phyloP scores from a whole-genome alignment of 2,888 invertebrate genomes.

The Mellilla xanthometata region DNA sequence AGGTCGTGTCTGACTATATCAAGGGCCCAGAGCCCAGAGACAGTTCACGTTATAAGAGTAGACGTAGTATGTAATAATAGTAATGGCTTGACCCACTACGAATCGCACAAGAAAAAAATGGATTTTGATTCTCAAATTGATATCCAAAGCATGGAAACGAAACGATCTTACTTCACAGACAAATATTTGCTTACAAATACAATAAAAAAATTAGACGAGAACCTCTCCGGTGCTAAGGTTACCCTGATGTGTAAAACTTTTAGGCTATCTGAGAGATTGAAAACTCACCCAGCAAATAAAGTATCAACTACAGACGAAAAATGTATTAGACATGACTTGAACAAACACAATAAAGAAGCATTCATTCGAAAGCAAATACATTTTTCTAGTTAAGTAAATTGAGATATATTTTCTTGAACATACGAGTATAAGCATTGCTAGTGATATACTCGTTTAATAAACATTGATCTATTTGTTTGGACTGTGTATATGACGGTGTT shows the following conservation, averaged over 20 bases:
- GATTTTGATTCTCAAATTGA: conserved; percentile 30
- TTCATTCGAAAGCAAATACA: too few species aligned
- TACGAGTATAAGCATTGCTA: too few species aligned
- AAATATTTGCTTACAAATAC: conserved; percentile 70
- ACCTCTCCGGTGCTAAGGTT: conserved; percentile 64
- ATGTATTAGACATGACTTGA: too few species aligned
- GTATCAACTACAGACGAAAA: conserved; percentile 21
- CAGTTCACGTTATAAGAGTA: conserved; percentile 74
- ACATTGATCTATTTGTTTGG: too few species aligned
- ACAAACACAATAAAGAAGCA: too few species aligned
- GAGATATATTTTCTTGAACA: too few species aligned
- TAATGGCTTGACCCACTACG: conserved; percentile 43
- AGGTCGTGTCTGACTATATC: conserved; percentile 74
- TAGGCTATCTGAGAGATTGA: conserved; percentile 55
- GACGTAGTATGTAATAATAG: conserved; percentile 71
- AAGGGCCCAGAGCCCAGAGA: conserved; percentile 70
- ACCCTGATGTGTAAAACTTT: conserved; percentile 75
- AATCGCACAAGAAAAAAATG: conserved; percentile 48
- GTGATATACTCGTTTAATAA: too few species aligned
- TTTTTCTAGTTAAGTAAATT: too few species aligned
- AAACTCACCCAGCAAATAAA: conserved; percentile 22
- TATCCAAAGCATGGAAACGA: conserved; percentile 39
- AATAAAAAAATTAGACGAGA: conserved; percentile 65
- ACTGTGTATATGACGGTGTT: conserved; percentile 7
- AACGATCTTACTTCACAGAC: conserved; percentile 50